phyloP scores from a whole-genome alignment of 2,797 vertebrate genomes.

The Vireo griseus region DNA sequence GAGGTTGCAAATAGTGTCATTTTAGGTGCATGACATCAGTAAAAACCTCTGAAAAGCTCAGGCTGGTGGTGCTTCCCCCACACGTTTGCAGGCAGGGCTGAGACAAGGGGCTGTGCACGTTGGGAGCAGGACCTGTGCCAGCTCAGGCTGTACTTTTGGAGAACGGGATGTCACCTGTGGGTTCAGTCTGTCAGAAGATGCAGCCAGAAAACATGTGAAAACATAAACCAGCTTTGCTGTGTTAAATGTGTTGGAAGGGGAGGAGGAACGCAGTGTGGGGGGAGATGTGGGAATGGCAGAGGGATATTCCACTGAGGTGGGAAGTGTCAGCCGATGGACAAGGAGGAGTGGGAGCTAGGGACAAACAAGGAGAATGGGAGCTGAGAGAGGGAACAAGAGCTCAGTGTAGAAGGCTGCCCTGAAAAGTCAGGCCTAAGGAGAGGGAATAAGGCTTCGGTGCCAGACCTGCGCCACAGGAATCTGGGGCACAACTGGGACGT shows the following conservation, averaged over 20 bases:
- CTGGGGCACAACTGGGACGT: rapidly evolving
- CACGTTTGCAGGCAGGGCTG: background rate
- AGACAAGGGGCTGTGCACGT: rapidly evolving
- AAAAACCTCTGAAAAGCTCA: background rate
- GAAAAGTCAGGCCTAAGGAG: background rate
- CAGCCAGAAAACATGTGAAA: background rate
- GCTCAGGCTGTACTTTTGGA: background rate
- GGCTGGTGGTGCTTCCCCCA: background rate
- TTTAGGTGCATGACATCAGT: background rate
- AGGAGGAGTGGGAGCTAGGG: background rate
- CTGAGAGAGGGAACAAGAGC: background rate
- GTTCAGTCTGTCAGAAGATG: background rate
- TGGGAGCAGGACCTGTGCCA: background rate
- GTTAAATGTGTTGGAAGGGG: background rate
- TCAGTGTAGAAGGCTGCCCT: background rate
- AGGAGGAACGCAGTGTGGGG: rapidly evolving
- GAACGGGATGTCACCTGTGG: rapidly evolving
- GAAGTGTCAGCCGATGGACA: background rate
- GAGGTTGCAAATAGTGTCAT: background rate
- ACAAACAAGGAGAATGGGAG: background rate
- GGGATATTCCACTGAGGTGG: background rate
- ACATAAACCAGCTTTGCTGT: rapidly evolving
- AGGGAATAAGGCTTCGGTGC: rapidly evolving
- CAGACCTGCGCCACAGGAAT: rapidly evolving
- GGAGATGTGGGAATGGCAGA: rapidly evolving